Evolutionary conservation across 2,888 invertebrate genomes (phyloP), one percentile per base, ranked within the genome.

Genomic region (Eilema caniola): DNA sequence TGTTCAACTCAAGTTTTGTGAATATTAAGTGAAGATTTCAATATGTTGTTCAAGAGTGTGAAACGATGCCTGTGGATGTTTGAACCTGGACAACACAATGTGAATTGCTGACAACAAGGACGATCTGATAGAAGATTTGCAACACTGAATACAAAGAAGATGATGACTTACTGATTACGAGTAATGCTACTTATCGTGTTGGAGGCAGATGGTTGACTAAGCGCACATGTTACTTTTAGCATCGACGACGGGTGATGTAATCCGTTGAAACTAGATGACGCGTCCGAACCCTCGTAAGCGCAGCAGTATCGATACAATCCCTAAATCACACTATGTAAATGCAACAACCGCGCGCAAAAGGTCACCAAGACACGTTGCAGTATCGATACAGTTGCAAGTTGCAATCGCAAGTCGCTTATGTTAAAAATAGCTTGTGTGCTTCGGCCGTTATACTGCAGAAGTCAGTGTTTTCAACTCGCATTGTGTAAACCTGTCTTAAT

Each of bases 1-100:
- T 93, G 92, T 78, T 83, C 92, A 71, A 95, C 94, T n/a, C 94
- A 94, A 80, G 93, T 95, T 47, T 89, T 94, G 90, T 95, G 85
- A 86, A 61, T 64, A 20, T 10, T 11, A 71, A 59, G n/a, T 56
- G 31, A 62, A 67, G 23, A 47, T 31, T 20, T 28, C 25, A 16
- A 57, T 41, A 20, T 59, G 37, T 67, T 41, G 53, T 53, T 53
- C 53, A 14, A 53, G 47, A 12, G 37, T 66, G 59, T 60, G 1
- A 31, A 47, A 41, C 20, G 20, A 41, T 7, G 25, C 59, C 25
- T 59, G 25, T 14, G 20, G 47, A 28, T 10, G 31, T 24, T 56
- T 16, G 24, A 47, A 3, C 7, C n/a, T 53, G 24, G 12, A 33
- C 33, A n/a, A 33, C 61, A 62, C 37, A 37, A 20, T 68, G 57